Conservation (phyloP, 1,140 invertebrate species). For the Papilio glaucus region DNA sequence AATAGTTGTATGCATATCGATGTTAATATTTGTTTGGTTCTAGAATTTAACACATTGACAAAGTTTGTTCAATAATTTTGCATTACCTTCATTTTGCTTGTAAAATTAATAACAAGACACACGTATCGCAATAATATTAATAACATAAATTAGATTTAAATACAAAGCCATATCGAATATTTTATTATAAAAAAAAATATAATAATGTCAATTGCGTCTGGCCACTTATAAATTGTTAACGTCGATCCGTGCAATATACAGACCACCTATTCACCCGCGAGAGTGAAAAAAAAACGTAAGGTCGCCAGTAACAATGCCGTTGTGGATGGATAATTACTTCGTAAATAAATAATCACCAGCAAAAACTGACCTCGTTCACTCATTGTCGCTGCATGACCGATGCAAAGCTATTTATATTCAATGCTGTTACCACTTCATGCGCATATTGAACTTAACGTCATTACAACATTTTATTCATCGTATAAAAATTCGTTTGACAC, state of each 20-base stretch:
- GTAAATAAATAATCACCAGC: conserved; percentile 66
- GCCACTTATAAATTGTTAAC: conserved; percentile 31
- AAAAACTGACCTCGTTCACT: conserved; percentile 72
- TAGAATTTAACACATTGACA: background rate
- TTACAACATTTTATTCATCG: conserved; percentile 1
- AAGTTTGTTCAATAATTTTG: background rate
- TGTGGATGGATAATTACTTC: conserved; percentile 68
- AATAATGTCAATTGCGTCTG: conserved; percentile 17
- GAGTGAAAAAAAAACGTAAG: conserved; percentile 64
- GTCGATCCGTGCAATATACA: conserved; percentile 37
- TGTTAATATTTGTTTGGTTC: background rate
- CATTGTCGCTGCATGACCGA: conserved; percentile 65
- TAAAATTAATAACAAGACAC: conserved; percentile 13
- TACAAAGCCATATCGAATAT: background rate
- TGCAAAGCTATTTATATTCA: conserved; percentile 55
- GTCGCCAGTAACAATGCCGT: conserved; percentile 72
- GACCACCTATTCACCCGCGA: conserved; percentile 35
- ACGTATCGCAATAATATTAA: conserved; percentile 7
- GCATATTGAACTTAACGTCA: conserved; percentile 28
- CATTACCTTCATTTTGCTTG: conserved; percentile 27
- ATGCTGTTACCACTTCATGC: conserved; percentile 48
- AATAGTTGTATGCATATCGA: background rate
- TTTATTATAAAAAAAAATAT: background rate
- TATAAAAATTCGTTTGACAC: background rate
- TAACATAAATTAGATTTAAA: conserved; percentile 1